These are phyloP conservation scores for Helicoverpa assulta DNA, from an alignment of 2,888 invertebrate species.

Conservation along the genomic window DNA sequence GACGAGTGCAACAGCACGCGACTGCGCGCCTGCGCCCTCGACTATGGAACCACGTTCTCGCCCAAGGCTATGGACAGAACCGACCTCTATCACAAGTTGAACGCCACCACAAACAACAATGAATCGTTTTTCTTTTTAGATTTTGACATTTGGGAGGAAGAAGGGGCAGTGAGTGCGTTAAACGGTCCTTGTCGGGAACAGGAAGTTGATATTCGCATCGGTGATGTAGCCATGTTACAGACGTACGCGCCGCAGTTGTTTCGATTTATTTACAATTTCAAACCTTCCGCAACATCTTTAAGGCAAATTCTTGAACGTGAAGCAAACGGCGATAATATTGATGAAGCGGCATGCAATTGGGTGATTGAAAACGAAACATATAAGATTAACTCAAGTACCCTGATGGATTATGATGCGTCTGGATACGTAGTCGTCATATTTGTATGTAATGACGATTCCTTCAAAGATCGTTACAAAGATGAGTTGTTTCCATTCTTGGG, in stretches of 20 bases:
- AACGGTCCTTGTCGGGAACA: conserved; percentile 30
- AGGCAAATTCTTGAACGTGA: conserved; percentile 33
- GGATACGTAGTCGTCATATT: too few relatives aligned
- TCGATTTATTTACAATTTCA: conserved; percentile 31
- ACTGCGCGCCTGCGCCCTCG: conserved; percentile 12
- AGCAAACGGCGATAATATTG: conserved; percentile 18
- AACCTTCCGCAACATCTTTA: conserved; percentile 17
- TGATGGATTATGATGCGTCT: neutral
- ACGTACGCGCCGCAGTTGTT: conserved; percentile 27
- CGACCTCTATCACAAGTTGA: neutral
- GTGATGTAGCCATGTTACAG: conserved; percentile 19
- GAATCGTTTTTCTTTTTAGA: conserved; percentile 55
- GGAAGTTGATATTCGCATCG: conserved; percentile 45
- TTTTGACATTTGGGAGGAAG: conserved; percentile 52
- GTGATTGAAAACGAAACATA: neutral
- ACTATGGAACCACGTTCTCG: neutral
- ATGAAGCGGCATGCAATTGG: conserved; percentile 41
- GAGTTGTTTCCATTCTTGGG: conserved; percentile 1
- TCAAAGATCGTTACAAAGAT: neutral
- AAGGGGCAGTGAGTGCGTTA: conserved; percentile 9
- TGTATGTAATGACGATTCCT: conserved; percentile 53
- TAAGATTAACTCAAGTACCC: neutral
- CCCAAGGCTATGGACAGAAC: conserved; percentile 5
- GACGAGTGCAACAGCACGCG: neutral
- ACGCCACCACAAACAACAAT: neutral